A percentile compares a stretch with the other conserved stretches of the same genome.
Evolutionary conservation across 2,888 invertebrate genomes (phyloP).

Genomic region (Drosophila subquinaria): DNA sequence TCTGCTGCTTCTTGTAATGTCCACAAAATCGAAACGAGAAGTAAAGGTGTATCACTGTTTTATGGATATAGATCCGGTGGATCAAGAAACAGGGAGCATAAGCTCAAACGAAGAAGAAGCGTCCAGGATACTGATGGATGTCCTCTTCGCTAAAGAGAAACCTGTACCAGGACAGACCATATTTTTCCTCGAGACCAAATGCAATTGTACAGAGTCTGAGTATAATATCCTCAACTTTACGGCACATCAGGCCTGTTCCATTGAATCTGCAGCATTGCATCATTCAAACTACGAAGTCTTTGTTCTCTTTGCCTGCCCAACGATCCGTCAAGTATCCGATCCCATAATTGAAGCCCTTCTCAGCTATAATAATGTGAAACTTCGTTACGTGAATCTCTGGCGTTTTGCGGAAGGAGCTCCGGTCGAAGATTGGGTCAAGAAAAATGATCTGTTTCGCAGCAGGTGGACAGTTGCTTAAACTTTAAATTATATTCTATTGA

Average conservation of each 20-base stretch:
- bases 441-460: constrained; percentile 2
- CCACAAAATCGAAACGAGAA: neutral
- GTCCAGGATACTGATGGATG: neutral
- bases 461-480: constrained; percentile 28
- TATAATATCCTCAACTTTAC: constrained; percentile 54
- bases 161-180: constrained; percentile 12
- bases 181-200: constrained; percentile 7
- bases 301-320: constrained; percentile 54
- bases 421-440: constrained; percentile 77
- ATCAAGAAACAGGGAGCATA: neutral
- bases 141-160: neutral
- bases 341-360: constrained; percentile 67
- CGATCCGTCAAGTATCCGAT: neutral
- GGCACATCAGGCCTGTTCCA: constrained; percentile 80
- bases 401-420: constrained; percentile 81
- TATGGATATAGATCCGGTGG: constrained; percentile 4
- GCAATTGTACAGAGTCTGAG: neutral
- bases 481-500: neutral
- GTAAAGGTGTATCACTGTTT: neutral
- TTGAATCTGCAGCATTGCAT: constrained; percentile 81
- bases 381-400: constrained; percentile 81
- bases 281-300: constrained; percentile 78
- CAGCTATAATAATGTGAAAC: constrained; percentile 80
- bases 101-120: neutral
- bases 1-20: neutral